A percentile compares a stretch with the other conserved stretches of the same genome.
phyloP scores from a whole-genome alignment of 2,888 invertebrate genomes.

The Nebria brevicollis region DNA sequence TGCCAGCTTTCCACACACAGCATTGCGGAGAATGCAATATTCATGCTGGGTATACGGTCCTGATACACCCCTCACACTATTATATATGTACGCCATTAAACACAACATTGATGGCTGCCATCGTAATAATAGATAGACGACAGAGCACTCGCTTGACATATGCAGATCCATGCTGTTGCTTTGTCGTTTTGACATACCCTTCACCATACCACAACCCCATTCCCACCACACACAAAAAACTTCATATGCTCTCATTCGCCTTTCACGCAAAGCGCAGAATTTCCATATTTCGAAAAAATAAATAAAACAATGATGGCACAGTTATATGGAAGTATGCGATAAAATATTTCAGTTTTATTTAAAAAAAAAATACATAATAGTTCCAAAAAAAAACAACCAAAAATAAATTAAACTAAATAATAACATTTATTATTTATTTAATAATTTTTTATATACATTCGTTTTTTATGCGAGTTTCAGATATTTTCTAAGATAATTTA shows the following conservation, averaged over 20 bases:
- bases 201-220: background rate
- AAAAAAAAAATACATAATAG: no score
- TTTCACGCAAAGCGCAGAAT: background rate
- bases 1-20: background rate
- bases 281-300: background rate
- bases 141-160: conserved; percentile 24
- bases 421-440: no score
- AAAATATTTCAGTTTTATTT: no score
- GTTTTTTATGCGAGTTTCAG: no score
- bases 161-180: conserved; percentile 12
- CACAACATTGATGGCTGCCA: conserved; percentile 25
- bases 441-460: no score
- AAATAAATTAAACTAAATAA: no score
- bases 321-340: background rate
- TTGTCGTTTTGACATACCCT: conserved; percentile 2
- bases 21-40: background rate
- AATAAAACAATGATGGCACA: background rate
- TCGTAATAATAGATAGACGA: conserved; percentile 27
- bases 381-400: no score
- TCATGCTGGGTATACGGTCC: conserved; percentile 1
- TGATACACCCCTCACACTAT: conserved; percentile 4
- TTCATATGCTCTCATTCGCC: background rate
- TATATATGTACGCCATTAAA: conserved; percentile 17
- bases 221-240: background rate
- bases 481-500: no score